Conservation (phyloP, 2,888 invertebrate species). For the Acanthosepion pharaonis region DNA sequence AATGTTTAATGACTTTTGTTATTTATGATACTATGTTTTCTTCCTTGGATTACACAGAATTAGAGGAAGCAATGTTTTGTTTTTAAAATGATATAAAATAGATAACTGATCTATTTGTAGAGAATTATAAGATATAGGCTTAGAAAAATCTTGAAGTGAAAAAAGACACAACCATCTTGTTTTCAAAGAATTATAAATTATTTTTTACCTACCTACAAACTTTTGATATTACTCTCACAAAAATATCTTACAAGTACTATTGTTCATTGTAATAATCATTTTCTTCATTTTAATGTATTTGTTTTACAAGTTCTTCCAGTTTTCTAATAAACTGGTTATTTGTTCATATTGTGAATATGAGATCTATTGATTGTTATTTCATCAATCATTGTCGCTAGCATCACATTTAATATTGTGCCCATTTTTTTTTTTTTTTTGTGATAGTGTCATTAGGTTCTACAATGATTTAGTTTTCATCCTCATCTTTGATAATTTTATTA, state of each 20-base stretch:
- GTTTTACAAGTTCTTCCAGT: no score
- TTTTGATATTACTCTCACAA: no score
- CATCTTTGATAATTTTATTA: background rate
- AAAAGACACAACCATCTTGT: background rate
- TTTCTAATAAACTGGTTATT: no score
- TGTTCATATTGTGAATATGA: no score
- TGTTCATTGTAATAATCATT: background rate
- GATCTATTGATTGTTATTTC: no score
- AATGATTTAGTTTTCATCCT: background rate
- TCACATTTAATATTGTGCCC: no score
- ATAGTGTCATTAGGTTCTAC: background rate
- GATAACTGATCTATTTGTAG: background rate
- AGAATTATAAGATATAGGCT: background rate
- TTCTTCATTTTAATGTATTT: no score
- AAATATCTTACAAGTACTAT: no score
- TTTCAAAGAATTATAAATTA: background rate
- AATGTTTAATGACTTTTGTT: no score
- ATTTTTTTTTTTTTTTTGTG: background rate
- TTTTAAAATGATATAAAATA: no score
- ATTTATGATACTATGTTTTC: no score
- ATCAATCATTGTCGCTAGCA: no score
- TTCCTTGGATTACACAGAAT: background rate
- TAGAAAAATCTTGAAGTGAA: background rate
- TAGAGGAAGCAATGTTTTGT: background rate
- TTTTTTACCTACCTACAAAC: background rate